Conservation (phyloP, 1,140 invertebrate species). For the Drosophila serrata region DNA sequence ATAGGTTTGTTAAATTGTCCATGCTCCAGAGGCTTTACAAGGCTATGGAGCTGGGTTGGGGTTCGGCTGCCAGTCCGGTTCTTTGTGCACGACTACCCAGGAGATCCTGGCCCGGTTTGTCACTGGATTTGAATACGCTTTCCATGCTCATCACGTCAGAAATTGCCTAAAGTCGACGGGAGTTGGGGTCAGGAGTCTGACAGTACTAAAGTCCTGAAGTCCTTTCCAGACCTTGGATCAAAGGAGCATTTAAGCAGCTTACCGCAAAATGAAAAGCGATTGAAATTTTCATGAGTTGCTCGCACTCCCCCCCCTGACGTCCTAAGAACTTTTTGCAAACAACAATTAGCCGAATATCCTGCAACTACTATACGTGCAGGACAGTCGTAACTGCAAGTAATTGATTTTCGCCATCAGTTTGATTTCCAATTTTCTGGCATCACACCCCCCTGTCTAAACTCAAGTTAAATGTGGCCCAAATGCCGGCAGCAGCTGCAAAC, state of each 20-base stretch:
- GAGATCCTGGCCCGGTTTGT: constrained; percentile 52
- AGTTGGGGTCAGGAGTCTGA: constrained; percentile 1
- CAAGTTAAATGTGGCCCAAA: constrained; percentile 46
- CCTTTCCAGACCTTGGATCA: constrained; percentile 44
- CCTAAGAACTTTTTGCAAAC: constrained; percentile 17
- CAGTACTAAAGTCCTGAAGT: constrained; percentile 4
- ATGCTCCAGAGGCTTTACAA: constrained; percentile 27
- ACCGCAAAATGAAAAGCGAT: constrained; percentile 66
- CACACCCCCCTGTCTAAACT: constrained; percentile 6
- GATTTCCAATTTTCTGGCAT: constrained; percentile 57
- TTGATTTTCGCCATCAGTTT: constrained; percentile 74
- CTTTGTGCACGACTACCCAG: constrained; percentile 32
- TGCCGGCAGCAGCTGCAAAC: constrained; percentile 12
- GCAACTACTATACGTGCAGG: constrained; percentile 3
- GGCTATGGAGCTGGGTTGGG: neutral
- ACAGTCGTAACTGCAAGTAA: constrained; percentile 45
- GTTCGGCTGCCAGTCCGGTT: constrained; percentile 2
- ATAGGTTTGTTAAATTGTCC: constrained; percentile 76
- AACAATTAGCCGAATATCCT: constrained; percentile 44
- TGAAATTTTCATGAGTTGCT: constrained; percentile 66
- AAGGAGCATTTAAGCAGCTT: constrained; percentile 71
- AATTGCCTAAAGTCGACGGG: constrained; percentile 43
- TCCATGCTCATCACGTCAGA: constrained; percentile 68
- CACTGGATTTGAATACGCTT: constrained; percentile 75
- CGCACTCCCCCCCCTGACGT: constrained; percentile 12